phyloP scores from a whole-genome alignment of 2,113 vertebrate species.

The Macrotus californicus region DNA sequence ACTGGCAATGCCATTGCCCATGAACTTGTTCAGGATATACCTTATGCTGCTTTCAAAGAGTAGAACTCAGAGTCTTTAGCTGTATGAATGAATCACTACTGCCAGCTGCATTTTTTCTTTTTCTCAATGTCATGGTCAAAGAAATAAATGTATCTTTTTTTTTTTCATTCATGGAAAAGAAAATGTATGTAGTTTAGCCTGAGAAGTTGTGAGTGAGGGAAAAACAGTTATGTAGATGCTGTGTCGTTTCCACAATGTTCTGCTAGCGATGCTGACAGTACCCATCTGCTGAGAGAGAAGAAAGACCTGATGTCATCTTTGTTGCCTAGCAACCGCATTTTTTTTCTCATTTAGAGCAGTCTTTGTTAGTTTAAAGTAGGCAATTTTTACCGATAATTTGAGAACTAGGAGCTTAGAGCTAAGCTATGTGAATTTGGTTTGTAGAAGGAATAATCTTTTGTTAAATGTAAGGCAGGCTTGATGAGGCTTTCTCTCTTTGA shows the following conservation, averaged over 20 bases:
- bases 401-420: constrained; percentile 48
- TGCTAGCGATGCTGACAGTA: neutral
- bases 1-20: neutral
- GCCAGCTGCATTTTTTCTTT: neutral
- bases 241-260: neutral
- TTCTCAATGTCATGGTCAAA: neutral
- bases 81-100: neutral
- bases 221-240: neutral
- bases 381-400: constrained; percentile 66
- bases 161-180: neutral
- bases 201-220: neutral
- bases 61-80: neutral
- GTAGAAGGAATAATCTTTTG: constrained; percentile 60
- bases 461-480: constrained; percentile 34
- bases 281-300: constrained; percentile 30
- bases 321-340: constrained; percentile 83
- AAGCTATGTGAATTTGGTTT: constrained; percentile 57
- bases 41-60: neutral
- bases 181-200: neutral
- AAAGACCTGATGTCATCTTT: constrained; percentile 78
- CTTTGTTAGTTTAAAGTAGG: constrained; percentile 68
- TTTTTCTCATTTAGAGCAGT: constrained; percentile 71
- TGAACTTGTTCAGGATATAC: neutral
- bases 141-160: neutral
- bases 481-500: constrained; percentile 40